Evolutionary conservation across 2,888 invertebrate species (phyloP), one percentile per base, ranked within the genome.

Genomic region (Podabrus alpinus): DNA sequence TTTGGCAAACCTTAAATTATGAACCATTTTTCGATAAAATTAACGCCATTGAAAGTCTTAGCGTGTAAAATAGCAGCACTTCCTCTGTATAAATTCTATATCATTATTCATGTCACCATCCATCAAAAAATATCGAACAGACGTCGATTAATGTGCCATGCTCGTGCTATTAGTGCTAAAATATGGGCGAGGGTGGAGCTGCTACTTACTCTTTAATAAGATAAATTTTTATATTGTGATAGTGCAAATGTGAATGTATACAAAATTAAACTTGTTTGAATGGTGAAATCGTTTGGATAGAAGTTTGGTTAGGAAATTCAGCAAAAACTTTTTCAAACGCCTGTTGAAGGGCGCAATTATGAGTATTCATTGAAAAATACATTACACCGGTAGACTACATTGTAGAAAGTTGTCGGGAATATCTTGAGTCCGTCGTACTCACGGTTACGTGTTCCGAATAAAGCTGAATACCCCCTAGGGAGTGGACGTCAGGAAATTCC

Each of bases 41-140:
- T 80, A 81, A 76, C 78, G 75, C 78, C 76, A 79, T 81, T 80
- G 77, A 79, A 79, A 81, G 77, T 79, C 81, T 79, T 73, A 77
- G 77, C 80, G 79, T 80, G 80, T 81, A 79, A 81, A 82, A 81
- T 80, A 79, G 75, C 75, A 79, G 78, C 77, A 72, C 72, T 74
- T 76, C 69, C 76, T 69, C 67, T 73, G 73, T 75, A 77, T 80
- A 76, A 79, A 77, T 79, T 80, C 79, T 83, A 82, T 79, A 83
- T 84, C 84, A 83, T 84, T 84, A 84, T 84, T 84, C 82, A 84
- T 82, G 83, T 83, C 84, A 81, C 81, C 84, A 83, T 84, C 84
- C 83, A 85, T 85, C 84, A 84, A 83, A 82, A 82, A 82, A 83
- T 80, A 82, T 82, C 82, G 81, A 84, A 82, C 79, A 78, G 79